Evolutionary conservation across 2,888 invertebrate species (phyloP).

Genomic region (Dichetophora obliterata): DNA sequence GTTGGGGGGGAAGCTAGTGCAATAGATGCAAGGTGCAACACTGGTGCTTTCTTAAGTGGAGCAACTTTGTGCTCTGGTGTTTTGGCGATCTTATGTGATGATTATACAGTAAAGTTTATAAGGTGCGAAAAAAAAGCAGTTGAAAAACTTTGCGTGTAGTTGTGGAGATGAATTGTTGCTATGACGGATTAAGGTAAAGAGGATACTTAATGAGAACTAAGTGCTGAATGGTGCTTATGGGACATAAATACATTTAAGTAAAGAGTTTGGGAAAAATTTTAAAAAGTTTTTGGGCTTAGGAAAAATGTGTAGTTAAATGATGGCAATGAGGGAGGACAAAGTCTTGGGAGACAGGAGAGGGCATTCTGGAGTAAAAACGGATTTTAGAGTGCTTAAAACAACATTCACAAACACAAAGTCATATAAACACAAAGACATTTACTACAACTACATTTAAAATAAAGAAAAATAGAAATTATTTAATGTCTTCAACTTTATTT

Average conservation of each 20-base stretch:
- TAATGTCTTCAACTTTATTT: neutral
- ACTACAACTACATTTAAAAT: neutral
- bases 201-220: neutral
- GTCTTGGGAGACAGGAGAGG: neutral
- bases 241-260: neutral
- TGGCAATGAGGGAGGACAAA: neutral
- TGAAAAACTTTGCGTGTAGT: neutral
- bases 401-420: conserved; percentile 24
- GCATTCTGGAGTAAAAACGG: neutral
- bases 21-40: neutral
- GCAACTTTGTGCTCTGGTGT: conserved; percentile 5
- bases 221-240: neutral
- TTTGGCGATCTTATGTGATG: conserved; percentile 1
- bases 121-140: neutral
- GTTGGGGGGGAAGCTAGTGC: neutral
- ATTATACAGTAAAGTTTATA: conserved; percentile 17
- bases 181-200: neutral
- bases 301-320: neutral
- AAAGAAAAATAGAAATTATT: neutral
- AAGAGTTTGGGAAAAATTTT: too few relatives aligned
- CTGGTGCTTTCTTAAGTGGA: neutral
- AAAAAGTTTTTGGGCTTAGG: too few relatives aligned
- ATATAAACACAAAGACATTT: neutral
- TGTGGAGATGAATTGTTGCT: conserved; percentile 13
- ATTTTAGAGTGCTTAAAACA: neutral